Evolutionary conservation across 2,797 vertebrate genomes (phyloP), one percentile per base, ranked within the genome.

Genomic region (Anabas testudineus): DNA sequence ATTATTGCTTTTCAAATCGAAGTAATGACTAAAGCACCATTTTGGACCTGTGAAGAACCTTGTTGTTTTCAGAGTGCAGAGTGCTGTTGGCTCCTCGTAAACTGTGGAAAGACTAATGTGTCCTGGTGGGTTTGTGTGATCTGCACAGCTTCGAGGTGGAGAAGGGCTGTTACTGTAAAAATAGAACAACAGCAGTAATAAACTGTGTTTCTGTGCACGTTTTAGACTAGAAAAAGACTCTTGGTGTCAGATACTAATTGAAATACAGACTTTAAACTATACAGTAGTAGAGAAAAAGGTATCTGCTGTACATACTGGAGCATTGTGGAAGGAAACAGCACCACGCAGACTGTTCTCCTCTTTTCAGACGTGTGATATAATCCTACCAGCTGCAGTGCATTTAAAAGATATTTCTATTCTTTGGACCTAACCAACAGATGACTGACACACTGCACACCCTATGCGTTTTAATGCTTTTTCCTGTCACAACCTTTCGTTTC

Each of bases 81-180:
- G 34, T 12, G 15, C 66, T 18, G 47, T 56, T 42, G 51, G 66
- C 53, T 69, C 55, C 43, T 71, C 67, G 16, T 64, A 66, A 74
- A 66, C 76, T 52, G 68, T 67, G 43, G 53, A 65, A 30, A 75
- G 67, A 64, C 64, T 37, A 72, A 81, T 75, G 67, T 45, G 73
- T 70, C 81, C 74, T 70, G 18, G 42, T 72, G 78, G 76, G 58
- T 52, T 77, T 56, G 66, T 70, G 63, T 53, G 69, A 83, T 71
- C 45, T 67, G 52, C 69, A 51, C 65, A 30, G 34, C 47, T 4
- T 7, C 12, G 56, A 56, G 59, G 55, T 14, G 45, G 66, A 59
- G 73, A 43, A 6, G 47, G 22, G 51, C 37, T 28, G 22, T 56
- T 43, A 28, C 15, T 36, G 46, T 62, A 54, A 61, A 80, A 79